Base-by-base conservation (phyloP, 2,888 invertebrate species). In the Drosophila gaucha region DNA sequence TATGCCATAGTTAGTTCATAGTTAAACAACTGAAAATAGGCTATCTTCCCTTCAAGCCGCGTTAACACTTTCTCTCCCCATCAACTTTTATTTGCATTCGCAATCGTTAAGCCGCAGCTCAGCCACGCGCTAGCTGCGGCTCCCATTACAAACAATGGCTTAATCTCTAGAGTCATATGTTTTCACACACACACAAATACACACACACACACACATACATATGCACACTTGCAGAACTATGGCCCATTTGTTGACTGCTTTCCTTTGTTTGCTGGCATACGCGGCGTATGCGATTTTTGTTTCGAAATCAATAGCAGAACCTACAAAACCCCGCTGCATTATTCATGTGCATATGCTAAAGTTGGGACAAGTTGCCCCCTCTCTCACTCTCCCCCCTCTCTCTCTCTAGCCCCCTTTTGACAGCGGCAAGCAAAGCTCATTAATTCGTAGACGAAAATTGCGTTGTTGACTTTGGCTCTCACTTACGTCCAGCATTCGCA, bases 91-190 rank as follows among this genome's bases (percentile, higher is more conserved):
- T 67, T 73, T 69, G 62, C 63, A 55, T 10, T 67, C 54, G 67
- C 79, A 80, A 74, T 63, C 63, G 75, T 78, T 80, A 78, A 83
- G 75, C 78, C 78, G 70, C 78, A 67, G 70, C 78, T 80, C 82
- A 84, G 75, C 73, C 67, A 67, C 76, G 57, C 74, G 38, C 60
- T 74, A 51, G 51, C 60, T 67, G 56, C 49, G 68, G 59, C 58
- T 69, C 49, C 78, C 83, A 79, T 77, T 77, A 64, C 72, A 84
- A 86, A 88, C 88, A 88, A 84, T 84, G 62, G 86, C 83, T 77
- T 86, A 84, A 84, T 84, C 84, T 86, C 84, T 55, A 66, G 86
- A 82, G 84, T 86, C 88, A 87, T 85, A 85, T 82, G 79, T 69
- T 64, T 38, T 44, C 66, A 39, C 52, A 52, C 50, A 39, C 55